Percentiles rank a stretch among this genome's conserved stretches.
phyloP scores from a whole-genome alignment of 2,888 invertebrate genomes.

The Brachypterus glaber region DNA sequence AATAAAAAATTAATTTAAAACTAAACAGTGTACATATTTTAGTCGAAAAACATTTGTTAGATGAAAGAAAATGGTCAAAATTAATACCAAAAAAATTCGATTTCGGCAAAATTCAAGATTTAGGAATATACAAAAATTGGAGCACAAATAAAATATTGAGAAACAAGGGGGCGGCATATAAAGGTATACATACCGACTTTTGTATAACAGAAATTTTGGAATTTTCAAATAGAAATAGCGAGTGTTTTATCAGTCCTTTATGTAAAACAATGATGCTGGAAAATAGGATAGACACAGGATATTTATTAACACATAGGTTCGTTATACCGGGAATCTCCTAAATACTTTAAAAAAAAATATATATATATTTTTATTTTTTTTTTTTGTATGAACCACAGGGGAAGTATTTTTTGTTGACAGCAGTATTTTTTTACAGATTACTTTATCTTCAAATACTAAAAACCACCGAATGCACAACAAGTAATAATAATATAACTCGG shows the following conservation, averaged over 20 bases:
- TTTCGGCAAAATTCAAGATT: slow-evolving; percentile 13
- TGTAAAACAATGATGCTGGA: slow-evolving; percentile 24
- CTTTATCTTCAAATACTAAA: slow-evolving; percentile 27
- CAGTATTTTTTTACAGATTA: slow-evolving; percentile 20
- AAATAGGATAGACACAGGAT: slow-evolving; percentile 26
- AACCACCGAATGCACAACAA: slow-evolving; percentile 19
- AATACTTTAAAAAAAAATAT: too few relatives aligned
- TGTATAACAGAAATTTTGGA: slow-evolving; percentile 28
- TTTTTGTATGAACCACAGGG: background rate
- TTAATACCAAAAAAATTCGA: slow-evolving; percentile 12
- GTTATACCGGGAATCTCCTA: too few relatives aligned
- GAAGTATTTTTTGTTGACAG: background rate
- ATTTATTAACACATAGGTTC: slow-evolving; percentile 30
- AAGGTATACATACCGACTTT: slow-evolving; percentile 24
- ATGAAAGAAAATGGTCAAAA: slow-evolving; percentile 22
- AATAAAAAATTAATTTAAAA: slow-evolving; percentile 1
- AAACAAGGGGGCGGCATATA: slow-evolving; percentile 24
- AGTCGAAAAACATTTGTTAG: slow-evolving; percentile 20
- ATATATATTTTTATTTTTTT: slow-evolving; percentile 2
- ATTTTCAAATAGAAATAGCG: slow-evolving; percentile 9
- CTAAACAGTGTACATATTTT: slow-evolving; percentile 7
- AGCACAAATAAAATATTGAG: slow-evolving; percentile 20
- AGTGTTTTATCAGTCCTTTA: slow-evolving; percentile 21
- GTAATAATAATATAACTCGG: slow-evolving; percentile 4
- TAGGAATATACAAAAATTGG: slow-evolving; percentile 28